These are phyloP conservation scores for Thaumetopoea pityocampa DNA, from an alignment of 1,140 invertebrate species.

Conservation along the genomic window DNA sequence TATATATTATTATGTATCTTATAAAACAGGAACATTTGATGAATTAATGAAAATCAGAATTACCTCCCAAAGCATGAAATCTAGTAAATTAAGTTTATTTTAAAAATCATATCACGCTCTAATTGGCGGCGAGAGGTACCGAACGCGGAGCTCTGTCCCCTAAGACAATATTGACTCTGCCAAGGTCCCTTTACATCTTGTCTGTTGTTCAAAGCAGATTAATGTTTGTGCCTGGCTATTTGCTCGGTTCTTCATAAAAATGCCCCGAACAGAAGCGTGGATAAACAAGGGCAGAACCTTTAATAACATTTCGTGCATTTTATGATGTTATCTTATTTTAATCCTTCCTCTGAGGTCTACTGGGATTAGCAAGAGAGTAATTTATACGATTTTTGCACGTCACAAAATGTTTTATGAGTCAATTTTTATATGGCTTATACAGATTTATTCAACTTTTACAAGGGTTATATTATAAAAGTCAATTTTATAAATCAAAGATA, in stretches of 20 bases:
- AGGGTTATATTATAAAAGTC: no score
- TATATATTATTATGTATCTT: no score
- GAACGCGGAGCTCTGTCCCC: conserved; percentile 55
- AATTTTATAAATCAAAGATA: no score
- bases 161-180: conserved; percentile 65
- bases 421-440: no score
- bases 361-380: conserved; percentile 24
- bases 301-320: conserved; percentile 46
- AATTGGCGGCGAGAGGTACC: conserved; percentile 53
- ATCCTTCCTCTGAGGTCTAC: conserved; percentile 42
- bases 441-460: no score
- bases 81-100: conserved; percentile 65
- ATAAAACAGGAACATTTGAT: no score
- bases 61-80: conserved; percentile 23
- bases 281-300: conserved; percentile 50
- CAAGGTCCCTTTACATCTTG: conserved; percentile 62
- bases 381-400: conserved; percentile 22
- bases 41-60: conserved; percentile 22
- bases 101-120: conserved; percentile 68
- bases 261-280: conserved; percentile 51
- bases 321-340: conserved; percentile 52
- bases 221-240: conserved; percentile 70
- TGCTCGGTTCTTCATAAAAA: conserved; percentile 72
- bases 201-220: conserved; percentile 71
- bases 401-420: background rate